Base-by-base conservation (phyloP, 2,113 vertebrate species). In the Callopanchax toddi region DNA sequence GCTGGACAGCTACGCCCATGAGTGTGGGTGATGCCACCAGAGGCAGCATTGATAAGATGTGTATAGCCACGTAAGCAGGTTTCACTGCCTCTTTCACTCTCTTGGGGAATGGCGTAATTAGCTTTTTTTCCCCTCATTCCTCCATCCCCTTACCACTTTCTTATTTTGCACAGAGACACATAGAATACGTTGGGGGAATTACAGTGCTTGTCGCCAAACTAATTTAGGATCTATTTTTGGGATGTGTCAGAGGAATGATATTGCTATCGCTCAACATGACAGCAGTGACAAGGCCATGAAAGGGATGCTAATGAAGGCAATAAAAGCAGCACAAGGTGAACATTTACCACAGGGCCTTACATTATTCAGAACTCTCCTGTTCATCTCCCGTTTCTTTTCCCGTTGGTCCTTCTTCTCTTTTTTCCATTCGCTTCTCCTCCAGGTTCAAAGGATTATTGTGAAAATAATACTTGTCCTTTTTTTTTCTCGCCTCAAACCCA, bases 151-250 rank as follows among this genome's bases (percentile, higher is more conserved):
- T 63, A 59, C 72, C 62, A 20, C 61, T 72, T 80, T 55, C 79
- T 76, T 86, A 78, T 81, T 89, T 86, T 85, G 82, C 66, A 58
- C 68, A 80, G 54, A 59, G 70, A 81, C 80, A 72, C 60, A 69
- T 56, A 26, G 68, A 83, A 87, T 69, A 56, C 78, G 79, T 83
- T 49, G 42, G 82, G 86, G 84, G 78, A 85, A 85, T 89, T 85
- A 71, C 81, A 84, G 71, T 60, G 59, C 66, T 74, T 57, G 60
- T 76, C 62, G 56, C 40, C 42, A 79, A 90, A 86, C 84, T 83
- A 68, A 85, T 89, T 90, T 89, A 23, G 59, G 68, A 74, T 83
- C 83, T 85, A 86, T 88, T 89, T 87, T 81, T 67, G 67, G 74
- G 65, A 75, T 81, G 66, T 75, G 72, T 79, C 75, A 78, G 68